These are phyloP conservation scores for Marisa cornuarietis DNA, from an alignment of 1,140 invertebrate genomes.

Conservation along the genomic window DNA sequence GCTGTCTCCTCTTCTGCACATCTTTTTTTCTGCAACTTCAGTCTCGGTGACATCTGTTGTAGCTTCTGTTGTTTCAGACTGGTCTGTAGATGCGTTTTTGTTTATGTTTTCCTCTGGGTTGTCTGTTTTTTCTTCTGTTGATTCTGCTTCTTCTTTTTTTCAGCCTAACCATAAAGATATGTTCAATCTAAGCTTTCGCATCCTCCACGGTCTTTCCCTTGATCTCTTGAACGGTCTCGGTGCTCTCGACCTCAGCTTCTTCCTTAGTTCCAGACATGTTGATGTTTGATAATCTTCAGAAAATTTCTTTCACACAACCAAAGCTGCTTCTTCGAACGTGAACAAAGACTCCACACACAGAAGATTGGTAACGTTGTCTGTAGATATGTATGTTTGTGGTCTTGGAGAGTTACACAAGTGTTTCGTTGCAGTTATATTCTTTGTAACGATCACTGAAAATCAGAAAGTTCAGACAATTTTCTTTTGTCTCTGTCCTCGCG, in stretches of 20 bases:
- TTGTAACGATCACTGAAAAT: too few relatives aligned
- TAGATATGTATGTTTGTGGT: too few relatives aligned
- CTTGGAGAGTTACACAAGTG: too few relatives aligned
- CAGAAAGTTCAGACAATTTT: too few relatives aligned
- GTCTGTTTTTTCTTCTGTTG: constrained; percentile 35
- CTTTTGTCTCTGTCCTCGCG: too few relatives aligned
- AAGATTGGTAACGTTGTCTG: too few relatives aligned
- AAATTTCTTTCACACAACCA: too few relatives aligned
- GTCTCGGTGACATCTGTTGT: constrained; percentile 23
- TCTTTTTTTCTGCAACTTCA: constrained; percentile 37
- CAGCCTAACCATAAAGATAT: constrained; percentile 6
- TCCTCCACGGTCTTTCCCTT: constrained; percentile 39
- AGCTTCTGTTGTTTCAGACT: not conserved
- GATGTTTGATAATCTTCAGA: too few relatives aligned
- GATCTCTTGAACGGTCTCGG: constrained; percentile 36
- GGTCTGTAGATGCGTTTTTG: constrained; percentile 38
- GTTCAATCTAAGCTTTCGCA: constrained; percentile 35
- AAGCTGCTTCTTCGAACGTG: too few relatives aligned
- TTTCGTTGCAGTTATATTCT: too few relatives aligned
- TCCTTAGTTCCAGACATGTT: too few relatives aligned
- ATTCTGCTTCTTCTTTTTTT: constrained; percentile 30
- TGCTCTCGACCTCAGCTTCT: constrained; percentile 36
- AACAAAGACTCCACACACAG: too few relatives aligned
- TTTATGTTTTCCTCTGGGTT: constrained; percentile 35
- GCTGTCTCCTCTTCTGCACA: constrained; percentile 40